These are phyloP conservation scores for Cyphomyrmex costatus DNA, from an alignment of 1,140 invertebrate genomes.

Conservation along the genomic window DNA sequence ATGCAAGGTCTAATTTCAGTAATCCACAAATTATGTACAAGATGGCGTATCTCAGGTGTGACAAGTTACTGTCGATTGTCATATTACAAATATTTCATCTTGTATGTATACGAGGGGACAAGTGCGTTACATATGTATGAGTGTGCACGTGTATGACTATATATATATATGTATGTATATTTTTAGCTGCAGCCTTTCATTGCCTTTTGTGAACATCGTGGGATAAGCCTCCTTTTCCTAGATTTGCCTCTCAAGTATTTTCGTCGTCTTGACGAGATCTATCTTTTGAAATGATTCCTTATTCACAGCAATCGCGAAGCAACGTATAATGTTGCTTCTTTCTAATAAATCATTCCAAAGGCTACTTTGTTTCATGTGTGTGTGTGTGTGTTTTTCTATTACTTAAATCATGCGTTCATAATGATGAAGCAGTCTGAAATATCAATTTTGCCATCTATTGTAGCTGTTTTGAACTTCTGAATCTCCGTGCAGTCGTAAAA, in stretches of 20 bases:
- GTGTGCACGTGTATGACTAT: constrained; percentile 6
- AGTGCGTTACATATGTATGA: constrained; percentile 21
- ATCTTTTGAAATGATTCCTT: background rate
- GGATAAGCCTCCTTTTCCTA: background rate
- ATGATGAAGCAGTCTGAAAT: background rate
- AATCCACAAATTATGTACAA: constrained; percentile 11
- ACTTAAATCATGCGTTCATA: background rate
- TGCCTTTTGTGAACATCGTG: background rate
- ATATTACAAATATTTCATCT: background rate
- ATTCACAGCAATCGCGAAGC: background rate
- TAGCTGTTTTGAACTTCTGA: background rate
- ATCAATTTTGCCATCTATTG: background rate
- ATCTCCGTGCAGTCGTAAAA: background rate
- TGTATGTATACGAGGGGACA: constrained; percentile 1
- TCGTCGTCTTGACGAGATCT: background rate
- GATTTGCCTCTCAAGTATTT: background rate
- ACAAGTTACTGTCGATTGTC: constrained; percentile 39
- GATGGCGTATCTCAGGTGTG: constrained; percentile 9
- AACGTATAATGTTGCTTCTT: constrained; percentile 2
- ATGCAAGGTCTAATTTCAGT: constrained; percentile 62
- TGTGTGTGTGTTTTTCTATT: background rate
- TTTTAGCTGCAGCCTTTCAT: constrained; percentile 25
- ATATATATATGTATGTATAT: constrained; percentile 28
- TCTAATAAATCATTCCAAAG: background rate
- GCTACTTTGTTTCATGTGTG: no score